Percentiles rank a stretch among this genome's conserved stretches.
Conservation (phyloP, 2,113 vertebrate species). For the Nothobranchius kuhntae region DNA sequence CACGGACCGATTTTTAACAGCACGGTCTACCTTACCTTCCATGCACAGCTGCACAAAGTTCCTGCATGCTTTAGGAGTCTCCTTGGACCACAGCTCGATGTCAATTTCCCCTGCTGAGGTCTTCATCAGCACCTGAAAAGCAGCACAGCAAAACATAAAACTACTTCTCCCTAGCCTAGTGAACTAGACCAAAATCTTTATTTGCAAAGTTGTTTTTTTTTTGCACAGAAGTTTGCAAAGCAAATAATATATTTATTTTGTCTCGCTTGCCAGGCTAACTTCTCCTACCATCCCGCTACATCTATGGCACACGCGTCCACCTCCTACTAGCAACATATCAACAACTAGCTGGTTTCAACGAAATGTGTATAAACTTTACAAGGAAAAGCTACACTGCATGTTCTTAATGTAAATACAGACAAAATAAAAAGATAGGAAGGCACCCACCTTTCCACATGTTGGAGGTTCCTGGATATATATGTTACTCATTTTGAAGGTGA, state of each 20-base stretch:
- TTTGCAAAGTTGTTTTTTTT: too few relatives aligned
- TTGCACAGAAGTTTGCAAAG: too few relatives aligned
- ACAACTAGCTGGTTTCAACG: too few relatives aligned
- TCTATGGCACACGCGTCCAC: too few relatives aligned
- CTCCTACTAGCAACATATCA: too few relatives aligned
- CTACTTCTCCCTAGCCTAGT: neutral
- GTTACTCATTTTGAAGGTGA: conserved; percentile 85
- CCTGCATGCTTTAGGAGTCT: conserved; percentile 94
- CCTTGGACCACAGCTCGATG: conserved; percentile 97
- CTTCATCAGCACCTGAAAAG: conserved; percentile 89
- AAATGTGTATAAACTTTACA: neutral
- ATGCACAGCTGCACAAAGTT: conserved; percentile 96
- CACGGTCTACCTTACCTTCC: conserved; percentile 84
- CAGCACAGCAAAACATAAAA: neutral
- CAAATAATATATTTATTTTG: too few relatives aligned
- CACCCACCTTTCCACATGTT: conserved; percentile 92
- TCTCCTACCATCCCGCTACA: neutral
- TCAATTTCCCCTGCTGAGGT: conserved; percentile 96
- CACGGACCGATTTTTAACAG: neutral
- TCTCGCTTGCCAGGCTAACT: neutral
- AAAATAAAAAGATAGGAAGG: neutral
- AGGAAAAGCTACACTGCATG: neutral
- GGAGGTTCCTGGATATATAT: conserved; percentile 98
- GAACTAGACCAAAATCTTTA: too few relatives aligned
- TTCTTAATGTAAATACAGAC: neutral